Conservation (phyloP, 2,797 vertebrate genomes). For the Ctenopoma multispine region DNA sequence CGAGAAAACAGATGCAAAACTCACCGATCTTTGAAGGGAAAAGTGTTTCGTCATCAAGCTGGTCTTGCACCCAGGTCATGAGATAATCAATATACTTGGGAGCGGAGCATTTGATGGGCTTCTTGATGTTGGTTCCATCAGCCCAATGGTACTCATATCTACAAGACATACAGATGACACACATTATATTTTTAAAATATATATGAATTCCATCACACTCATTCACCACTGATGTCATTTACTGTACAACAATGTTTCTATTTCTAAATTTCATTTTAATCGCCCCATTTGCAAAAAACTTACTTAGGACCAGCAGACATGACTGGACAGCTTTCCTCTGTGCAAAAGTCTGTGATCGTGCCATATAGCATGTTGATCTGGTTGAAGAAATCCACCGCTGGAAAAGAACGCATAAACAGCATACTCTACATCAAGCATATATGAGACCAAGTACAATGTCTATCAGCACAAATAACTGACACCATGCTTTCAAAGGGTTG, state of each 20-base stretch:
- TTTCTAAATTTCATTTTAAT: not conserved
- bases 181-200: not conserved
- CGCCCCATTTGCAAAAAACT: constrained; percentile 54
- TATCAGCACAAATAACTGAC: constrained; percentile 13
- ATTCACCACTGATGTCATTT: not conserved
- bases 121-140: constrained; percentile 99
- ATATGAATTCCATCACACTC: not conserved
- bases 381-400: constrained; percentile 99
- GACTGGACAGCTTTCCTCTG: constrained; percentile 94
- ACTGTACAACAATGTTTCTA: not conserved
- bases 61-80: constrained; percentile 99
- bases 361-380: constrained; percentile 99
- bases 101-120: constrained; percentile 98
- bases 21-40: constrained; percentile 98
- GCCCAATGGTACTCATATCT: constrained; percentile 99
- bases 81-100: constrained; percentile 99
- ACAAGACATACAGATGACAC: constrained; percentile 10
- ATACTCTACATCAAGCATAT: not conserved
- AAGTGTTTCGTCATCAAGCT: constrained; percentile 97
- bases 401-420: constrained; percentile 13
- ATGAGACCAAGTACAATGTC: constrained; percentile 28
- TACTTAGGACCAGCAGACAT: constrained; percentile 99
- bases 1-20: not conserved
- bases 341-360: constrained; percentile 97
- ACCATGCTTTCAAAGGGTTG: constrained; percentile 19